Base-by-base conservation (phyloP, 1,140 invertebrate genomes). In the Ceratina calcarata region DNA sequence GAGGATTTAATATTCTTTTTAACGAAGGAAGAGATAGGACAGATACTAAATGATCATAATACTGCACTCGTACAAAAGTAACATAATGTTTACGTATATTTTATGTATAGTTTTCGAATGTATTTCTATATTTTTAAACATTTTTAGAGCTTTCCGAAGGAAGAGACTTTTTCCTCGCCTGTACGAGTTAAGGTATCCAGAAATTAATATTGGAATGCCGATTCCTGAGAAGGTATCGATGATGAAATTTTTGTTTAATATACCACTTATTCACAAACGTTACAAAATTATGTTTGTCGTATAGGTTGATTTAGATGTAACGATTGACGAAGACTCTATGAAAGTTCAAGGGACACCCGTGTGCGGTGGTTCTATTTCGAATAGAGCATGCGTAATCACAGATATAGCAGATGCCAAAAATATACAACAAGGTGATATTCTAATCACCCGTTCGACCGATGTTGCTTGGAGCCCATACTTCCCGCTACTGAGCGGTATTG, bases 401-500 rank as follows among this genome's bases (percentile, higher is more conserved):
- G 91, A 92, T 68, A 78, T 95, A 16, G 87, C 90, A n/a, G 91
- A 94, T 90, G 91, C 93, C 49, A 86, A 87, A 4, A 82, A 91
- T 78, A 84, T 94, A 69, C 86, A 92, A 76, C 85, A 91, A 81
- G 96, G 96, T 2, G 97, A 98, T 88, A 95, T 98, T 81, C 92
- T 98, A 60, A 95, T 98, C 75, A 97, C 97, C 0, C 93, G 94
- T 73, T 94, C 94, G 22, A 98, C 97, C 0, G 97, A 98, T 88
- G 96, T 98, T 75, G 97, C 96, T 18, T 98, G 97, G 97, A 96
- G 96, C 20, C 97, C 97, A 1, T 98, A 97, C 89, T 98, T 98
- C 88, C 96, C 97, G 0, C 93, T 98, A 10, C 90, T 98, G 7
- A 92, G 94, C 2, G 97, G 97, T 20, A 94, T 98, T 16, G 95